Conservation (phyloP, 2,888 invertebrate species). For the Synergus umbraculus region DNA sequence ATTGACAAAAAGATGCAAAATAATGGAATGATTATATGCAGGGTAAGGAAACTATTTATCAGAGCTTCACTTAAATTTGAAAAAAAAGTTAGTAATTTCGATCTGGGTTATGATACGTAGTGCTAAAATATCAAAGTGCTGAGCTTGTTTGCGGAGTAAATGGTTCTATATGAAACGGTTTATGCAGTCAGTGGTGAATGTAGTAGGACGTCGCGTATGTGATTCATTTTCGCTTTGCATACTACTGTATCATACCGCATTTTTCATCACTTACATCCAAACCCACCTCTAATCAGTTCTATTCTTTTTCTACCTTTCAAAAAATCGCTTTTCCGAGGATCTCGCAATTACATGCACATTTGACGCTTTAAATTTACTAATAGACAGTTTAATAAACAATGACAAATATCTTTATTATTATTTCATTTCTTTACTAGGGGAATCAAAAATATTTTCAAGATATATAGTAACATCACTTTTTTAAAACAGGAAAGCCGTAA, state of each 20-base stretch:
- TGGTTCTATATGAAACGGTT: constrained; percentile 61
- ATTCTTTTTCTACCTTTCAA: constrained; percentile 27
- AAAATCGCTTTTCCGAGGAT: constrained; percentile 52
- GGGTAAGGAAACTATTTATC: too few species aligned
- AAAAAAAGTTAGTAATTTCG: not conserved
- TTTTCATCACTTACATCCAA: constrained; percentile 60
- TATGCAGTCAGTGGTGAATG: constrained; percentile 61
- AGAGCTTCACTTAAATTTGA: not conserved
- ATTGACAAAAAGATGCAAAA: too few species aligned
- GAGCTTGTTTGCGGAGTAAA: constrained; percentile 64
- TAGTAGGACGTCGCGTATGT: constrained; percentile 57
- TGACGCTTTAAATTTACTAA: not conserved
- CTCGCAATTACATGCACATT: constrained; percentile 14
- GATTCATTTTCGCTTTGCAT: constrained; percentile 64
- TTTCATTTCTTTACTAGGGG: not conserved
- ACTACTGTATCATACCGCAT: constrained; percentile 65
- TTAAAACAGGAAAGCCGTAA: too few species aligned
- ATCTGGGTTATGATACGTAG: not conserved
- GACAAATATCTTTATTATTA: not conserved
- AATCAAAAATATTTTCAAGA: too few species aligned
- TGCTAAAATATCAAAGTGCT: not conserved
- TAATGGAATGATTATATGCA: too few species aligned
- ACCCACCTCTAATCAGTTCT: constrained; percentile 46
- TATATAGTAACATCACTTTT: too few species aligned
- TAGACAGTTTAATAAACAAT: not conserved